A percentile compares a stretch with the other conserved stretches of the same genome.
These are phyloP conservation scores for Pterostichus niger DNA, from an alignment of 2,888 invertebrate genomes.

Conservation along the genomic window DNA sequence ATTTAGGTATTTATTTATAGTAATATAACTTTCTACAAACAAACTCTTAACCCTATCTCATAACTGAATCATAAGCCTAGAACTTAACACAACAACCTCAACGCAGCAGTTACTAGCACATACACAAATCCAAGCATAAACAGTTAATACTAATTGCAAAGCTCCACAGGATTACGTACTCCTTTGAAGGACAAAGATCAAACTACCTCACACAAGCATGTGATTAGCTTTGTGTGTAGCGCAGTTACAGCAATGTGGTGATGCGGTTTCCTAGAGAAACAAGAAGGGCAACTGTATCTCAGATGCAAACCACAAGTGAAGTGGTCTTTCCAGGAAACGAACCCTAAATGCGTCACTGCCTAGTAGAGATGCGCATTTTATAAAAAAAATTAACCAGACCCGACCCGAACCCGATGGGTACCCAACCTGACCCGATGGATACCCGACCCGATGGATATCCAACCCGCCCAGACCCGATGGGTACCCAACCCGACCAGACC, in stretches of 20 bases:
- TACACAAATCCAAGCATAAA: neutral
- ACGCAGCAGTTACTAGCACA: neutral
- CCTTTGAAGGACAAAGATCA: conserved; percentile 56
- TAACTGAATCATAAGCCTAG: neutral
- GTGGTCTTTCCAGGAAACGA: conserved; percentile 7
- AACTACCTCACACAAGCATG: conserved; percentile 40
- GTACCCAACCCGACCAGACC: too few relatives aligned
- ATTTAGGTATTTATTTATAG: too few relatives aligned
- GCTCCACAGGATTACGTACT: conserved; percentile 31
- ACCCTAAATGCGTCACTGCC: conserved; percentile 10
- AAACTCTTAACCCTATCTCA: neutral
- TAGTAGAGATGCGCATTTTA: too few relatives aligned
- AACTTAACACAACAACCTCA: conserved; percentile 6
- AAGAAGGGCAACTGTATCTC: neutral
- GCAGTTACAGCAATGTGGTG: neutral
- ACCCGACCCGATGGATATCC: too few relatives aligned
- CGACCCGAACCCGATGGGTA: too few relatives aligned
- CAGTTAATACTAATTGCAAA: conserved; percentile 51
- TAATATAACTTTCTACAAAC: too few relatives aligned
- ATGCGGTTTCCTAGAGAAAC: neutral
- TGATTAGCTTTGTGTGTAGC: conserved; percentile 46
- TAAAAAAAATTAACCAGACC: too few relatives aligned
- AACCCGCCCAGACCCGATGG: too few relatives aligned
- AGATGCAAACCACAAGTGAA: neutral
- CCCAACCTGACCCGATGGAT: too few relatives aligned